Evolutionary conservation across 2,113 vertebrate species (phyloP).

Genomic region (Panurus biarmicus): DNA sequence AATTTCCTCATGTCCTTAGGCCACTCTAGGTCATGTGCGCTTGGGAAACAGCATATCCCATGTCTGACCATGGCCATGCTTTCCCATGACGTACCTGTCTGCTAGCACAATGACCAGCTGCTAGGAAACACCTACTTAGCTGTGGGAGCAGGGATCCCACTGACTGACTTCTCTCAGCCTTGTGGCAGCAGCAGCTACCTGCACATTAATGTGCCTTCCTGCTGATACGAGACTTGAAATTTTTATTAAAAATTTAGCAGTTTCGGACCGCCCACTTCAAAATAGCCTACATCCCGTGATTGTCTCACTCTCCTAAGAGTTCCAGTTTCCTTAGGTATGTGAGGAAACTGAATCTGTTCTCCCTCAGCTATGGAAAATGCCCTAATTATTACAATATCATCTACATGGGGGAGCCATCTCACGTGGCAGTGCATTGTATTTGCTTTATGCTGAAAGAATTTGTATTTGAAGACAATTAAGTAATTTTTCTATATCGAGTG

Average conservation of each 20-base stretch:
- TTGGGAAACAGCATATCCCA: not conserved
- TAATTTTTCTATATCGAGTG: not conserved
- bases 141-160: not conserved
- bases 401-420: not conserved
- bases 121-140: not conserved
- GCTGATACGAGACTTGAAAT: not conserved
- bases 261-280: not conserved
- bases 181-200: not conserved
- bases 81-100: not conserved
- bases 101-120: not conserved
- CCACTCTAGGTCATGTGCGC: accelerated
- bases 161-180: not conserved
- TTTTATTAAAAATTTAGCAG: not conserved
- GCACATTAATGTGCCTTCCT: not conserved
- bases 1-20: not conserved
- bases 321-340: not conserved
- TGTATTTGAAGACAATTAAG: not conserved
- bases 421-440: accelerated
- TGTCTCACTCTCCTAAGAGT: not conserved
- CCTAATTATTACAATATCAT: not conserved
- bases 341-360: not conserved
- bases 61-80: not conserved
- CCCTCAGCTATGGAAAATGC: not conserved
- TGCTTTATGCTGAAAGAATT: not conserved
- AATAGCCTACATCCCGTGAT: not conserved